Base-by-base conservation (phyloP, 2,888 invertebrate species). In the Perithous albicinctus region DNA sequence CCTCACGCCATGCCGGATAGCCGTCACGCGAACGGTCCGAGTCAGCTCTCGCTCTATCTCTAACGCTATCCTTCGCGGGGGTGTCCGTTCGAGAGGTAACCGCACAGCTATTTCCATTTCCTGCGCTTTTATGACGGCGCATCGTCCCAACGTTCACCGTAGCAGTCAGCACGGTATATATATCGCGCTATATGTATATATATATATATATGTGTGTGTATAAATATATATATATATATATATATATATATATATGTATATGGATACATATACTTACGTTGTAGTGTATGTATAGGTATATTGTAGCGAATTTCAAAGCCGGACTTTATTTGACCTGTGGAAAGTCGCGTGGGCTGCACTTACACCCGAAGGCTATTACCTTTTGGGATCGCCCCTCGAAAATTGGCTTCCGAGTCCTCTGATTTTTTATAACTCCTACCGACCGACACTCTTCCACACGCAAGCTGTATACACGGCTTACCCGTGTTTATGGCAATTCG, bases 11-110 rank as follows among this genome's bases (percentile, higher is more conserved):
- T 81, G 63, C 77, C 81, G 84, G 78, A 82, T 82, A 85, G 77
- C 74, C 84, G 86, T 84, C 85, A 85, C 86, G 86, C 85, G 78
- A 86, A 81, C 84, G 76, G 82, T 81, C 79, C 86, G 78, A 85
- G 82, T 79, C 81, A 83, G 75, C 80, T 78, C 75, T 70, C 72
- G 46, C 32, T 67, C 48, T 72, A 70, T 41, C 29, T 54, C 41
- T 18, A 32, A 48, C 35, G 66, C 64, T 70, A 84, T 73, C 79
- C 82, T 84, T 73, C 54, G 78, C 82, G 78, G 72, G 84, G 84
- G 78, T 85, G 79, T 78, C 69, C 82, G 67, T 79, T 84, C 80
- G 76, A 82, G 81, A 77, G 73, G 76, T 76, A 83, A 83, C 80
- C 80, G 79, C 84, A 84, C 73, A 59, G 80, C 82, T 84, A 85